Evolutionary conservation across 2,113 vertebrate genomes (phyloP).

Genomic region (Corythornis madagascariensis): DNA sequence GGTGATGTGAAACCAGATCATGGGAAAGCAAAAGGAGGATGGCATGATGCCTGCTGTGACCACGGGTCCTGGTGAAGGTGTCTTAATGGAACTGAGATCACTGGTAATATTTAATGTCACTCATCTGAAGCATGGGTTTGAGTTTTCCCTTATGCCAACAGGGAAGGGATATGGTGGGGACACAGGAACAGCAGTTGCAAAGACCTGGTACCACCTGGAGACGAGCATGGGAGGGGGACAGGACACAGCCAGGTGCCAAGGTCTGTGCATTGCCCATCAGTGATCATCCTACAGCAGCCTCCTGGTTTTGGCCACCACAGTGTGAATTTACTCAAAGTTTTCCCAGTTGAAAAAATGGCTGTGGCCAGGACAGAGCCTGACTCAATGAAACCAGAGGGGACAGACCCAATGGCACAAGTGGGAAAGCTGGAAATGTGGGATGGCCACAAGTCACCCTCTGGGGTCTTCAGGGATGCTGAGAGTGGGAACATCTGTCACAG

Average conservation of each 20-base stretch:
- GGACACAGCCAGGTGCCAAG: neutral
- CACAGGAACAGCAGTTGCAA: neutral
- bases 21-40: neutral
- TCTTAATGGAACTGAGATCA: neutral
- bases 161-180: accelerated
- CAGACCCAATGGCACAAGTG: accelerated
- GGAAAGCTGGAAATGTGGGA: neutral
- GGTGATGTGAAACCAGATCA: accelerated
- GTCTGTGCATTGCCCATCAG: neutral
- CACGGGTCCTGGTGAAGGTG: accelerated
- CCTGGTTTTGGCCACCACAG: accelerated
- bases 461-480: neutral
- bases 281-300: neutral
- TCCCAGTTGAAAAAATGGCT: neutral
- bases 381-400: accelerated
- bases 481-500: neutral
- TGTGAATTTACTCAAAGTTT: neutral
- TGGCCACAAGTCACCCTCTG: neutral
- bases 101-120: neutral
- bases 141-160: neutral
- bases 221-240: neutral
- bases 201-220: accelerated
- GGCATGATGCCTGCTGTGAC: accelerated
- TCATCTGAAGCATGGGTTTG: accelerated
- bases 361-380: accelerated